Evolutionary conservation across 30 jellyfish, hydroid and myxozoan species (phyloP).

Genomic region (Hydractinia echinata): DNA sequence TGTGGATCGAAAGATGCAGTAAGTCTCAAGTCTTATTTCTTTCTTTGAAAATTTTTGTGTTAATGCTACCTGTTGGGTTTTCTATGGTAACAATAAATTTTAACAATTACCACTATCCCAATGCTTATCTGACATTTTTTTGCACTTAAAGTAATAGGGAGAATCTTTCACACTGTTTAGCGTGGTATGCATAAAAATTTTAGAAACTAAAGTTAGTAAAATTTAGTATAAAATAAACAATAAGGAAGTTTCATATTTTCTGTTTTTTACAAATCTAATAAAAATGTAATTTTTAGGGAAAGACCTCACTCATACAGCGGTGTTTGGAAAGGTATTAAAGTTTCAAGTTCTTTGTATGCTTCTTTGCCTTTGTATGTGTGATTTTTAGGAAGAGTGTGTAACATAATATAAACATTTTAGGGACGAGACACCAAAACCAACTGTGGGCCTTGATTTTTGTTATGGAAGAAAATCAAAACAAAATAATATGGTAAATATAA

Average conservation of each 20-base stretch:
- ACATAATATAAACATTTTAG: conserved; percentile 9
- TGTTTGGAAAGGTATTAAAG: conserved; percentile 44
- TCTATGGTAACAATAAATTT: too few species aligned
- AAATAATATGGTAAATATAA: conserved; percentile 45
- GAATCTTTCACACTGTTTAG: too few species aligned
- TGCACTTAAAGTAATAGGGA: too few species aligned
- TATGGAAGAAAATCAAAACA: conserved; percentile 68
- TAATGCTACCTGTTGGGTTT: too few species aligned
- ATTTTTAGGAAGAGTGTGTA: not conserved
- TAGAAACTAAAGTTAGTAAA: too few species aligned
- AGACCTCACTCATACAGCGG: conserved; percentile 50
- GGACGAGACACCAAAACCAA: conserved; percentile 79
- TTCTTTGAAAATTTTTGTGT: not conserved
- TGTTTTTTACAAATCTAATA: not conserved
- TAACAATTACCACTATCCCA: too few species aligned
- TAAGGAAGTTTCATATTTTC: not conserved
- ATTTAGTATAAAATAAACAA: too few species aligned
- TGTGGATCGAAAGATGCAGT: conserved; percentile 53
- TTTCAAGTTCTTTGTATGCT: too few species aligned
- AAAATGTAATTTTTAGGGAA: conserved; percentile 31
- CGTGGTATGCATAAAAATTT: too few species aligned
- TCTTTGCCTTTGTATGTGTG: not conserved
- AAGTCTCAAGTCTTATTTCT: conserved; percentile 4
- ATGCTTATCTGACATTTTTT: too few species aligned
- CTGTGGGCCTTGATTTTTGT: conserved; percentile 70